Conservation (phyloP, 1,140 invertebrate genomes). For the Homalodisca vitripennis region DNA sequence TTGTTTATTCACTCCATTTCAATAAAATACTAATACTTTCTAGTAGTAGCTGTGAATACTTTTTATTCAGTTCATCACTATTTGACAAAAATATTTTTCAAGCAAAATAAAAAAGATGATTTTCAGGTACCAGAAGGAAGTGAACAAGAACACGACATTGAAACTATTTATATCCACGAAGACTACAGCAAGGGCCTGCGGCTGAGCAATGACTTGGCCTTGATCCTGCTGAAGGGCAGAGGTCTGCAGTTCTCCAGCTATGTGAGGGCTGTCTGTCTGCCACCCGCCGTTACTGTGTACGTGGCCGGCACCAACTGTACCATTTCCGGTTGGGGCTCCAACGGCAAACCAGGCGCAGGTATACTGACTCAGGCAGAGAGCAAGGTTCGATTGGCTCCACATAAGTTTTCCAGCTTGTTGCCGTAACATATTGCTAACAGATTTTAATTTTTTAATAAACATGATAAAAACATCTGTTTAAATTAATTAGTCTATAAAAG, state of each 20-base stretch:
- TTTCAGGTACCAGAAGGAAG: slow-evolving; percentile 57
- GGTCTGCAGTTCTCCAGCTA: slow-evolving; percentile 64
- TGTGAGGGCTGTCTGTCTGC: slow-evolving; percentile 74
- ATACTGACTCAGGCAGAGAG: too few relatives aligned
- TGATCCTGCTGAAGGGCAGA: slow-evolving; percentile 63
- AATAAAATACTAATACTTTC: too few relatives aligned
- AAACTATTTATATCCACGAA: slow-evolving; percentile 66
- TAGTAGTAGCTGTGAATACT: too few relatives aligned
- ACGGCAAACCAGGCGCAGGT: slow-evolving; percentile 59
- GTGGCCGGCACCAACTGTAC: slow-evolving; percentile 58
- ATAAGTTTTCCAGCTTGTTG: too few relatives aligned
- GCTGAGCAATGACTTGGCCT: slow-evolving; percentile 73
- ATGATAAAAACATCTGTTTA: too few relatives aligned
- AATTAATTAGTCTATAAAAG: too few relatives aligned
- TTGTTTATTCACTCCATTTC: too few relatives aligned
- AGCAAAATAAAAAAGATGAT: background rate
- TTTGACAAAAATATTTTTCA: background rate
- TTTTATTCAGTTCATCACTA: too few relatives aligned
- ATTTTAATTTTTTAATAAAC: too few relatives aligned
- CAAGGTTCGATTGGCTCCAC: too few relatives aligned
- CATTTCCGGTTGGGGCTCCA: slow-evolving; percentile 77
- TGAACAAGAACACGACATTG: slow-evolving; percentile 65
- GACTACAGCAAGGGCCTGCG: slow-evolving; percentile 61
- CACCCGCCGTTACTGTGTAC: slow-evolving; percentile 54
- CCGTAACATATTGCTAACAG: too few relatives aligned